Evolutionary conservation across 2,888 invertebrate genomes (phyloP).

Genomic region (Steinernema hermaphroditum): DNA sequence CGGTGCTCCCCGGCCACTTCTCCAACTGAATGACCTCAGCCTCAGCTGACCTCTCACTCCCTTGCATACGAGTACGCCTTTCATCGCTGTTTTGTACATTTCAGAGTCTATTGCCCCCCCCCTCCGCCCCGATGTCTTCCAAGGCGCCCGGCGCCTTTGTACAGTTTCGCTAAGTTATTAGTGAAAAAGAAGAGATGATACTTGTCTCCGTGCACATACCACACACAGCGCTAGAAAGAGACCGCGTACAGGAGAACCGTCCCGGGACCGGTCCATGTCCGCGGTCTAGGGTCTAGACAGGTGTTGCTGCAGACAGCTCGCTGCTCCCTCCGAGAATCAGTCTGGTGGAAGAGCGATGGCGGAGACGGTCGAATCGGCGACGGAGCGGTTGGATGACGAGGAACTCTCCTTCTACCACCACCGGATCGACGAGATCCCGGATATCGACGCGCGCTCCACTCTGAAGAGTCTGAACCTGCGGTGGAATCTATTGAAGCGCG

Average conservation of each 20-base stretch:
- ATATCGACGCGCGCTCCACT: conserved; percentile 31
- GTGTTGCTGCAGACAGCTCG: too few species aligned
- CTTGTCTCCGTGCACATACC: too few species aligned
- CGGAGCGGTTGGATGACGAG: conserved; percentile 19
- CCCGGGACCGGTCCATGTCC: too few species aligned
- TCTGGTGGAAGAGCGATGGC: too few species aligned
- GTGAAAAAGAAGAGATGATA: background rate
- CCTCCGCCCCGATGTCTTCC: background rate
- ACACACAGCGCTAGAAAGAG: too few species aligned
- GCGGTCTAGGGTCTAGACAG: too few species aligned
- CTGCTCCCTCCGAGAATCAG: too few species aligned
- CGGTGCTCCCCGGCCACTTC: background rate
- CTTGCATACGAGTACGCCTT: conserved; percentile 23
- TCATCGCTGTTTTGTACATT: conserved; percentile 28
- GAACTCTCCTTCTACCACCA: conserved; percentile 28
- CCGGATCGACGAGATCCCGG: background rate
- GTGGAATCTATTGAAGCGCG: conserved; percentile 67
- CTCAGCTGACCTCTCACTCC: conserved; percentile 2
- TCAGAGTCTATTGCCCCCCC: background rate
- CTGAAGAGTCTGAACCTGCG: conserved; percentile 67
- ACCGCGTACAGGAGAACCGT: too few species aligned
- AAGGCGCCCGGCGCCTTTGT: background rate
- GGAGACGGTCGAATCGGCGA: conserved; percentile 22
- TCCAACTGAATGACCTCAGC: conserved; percentile 6
- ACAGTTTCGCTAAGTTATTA: conserved; percentile 19